Evolutionary conservation across 2,797 vertebrate genomes (phyloP).

Genomic region (Sebastes vulpes): DNA sequence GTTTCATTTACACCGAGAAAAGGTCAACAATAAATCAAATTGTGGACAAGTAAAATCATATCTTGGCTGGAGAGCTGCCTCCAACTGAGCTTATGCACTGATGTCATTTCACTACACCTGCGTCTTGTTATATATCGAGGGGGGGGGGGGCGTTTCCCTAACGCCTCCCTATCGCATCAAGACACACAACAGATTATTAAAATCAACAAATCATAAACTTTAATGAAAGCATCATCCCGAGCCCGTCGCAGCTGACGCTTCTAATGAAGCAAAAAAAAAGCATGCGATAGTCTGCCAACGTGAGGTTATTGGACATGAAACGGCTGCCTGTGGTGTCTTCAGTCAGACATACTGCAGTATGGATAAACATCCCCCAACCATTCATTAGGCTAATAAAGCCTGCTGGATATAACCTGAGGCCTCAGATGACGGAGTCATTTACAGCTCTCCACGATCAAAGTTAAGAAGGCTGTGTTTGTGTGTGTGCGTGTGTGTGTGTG

Average conservation of each 20-base stretch:
- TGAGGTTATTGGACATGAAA: slow-evolving; percentile 50
- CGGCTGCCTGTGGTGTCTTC: slow-evolving; percentile 43
- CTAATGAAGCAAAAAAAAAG: slow-evolving; percentile 59
- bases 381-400: slow-evolving; percentile 74
- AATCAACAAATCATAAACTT: slow-evolving; percentile 77
- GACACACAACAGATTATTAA: slow-evolving; percentile 70
- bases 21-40: slow-evolving; percentile 35
- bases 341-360: slow-evolving; percentile 32
- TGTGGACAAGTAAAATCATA: slow-evolving; percentile 23
- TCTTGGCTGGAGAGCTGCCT: slow-evolving; percentile 26
- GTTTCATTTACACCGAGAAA: slow-evolving; percentile 16
- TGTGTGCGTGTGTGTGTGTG: neutral
- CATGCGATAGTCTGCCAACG: slow-evolving; percentile 29
- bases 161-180: slow-evolving; percentile 36
- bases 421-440: slow-evolving; percentile 47
- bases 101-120: slow-evolving; percentile 72
- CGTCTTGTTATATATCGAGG: slow-evolving; percentile 49
- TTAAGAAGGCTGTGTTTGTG: slow-evolving; percentile 6
- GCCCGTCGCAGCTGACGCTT: slow-evolving; percentile 58
- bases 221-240: slow-evolving; percentile 46
- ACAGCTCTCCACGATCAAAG: slow-evolving; percentile 70
- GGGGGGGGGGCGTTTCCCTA: slow-evolving; percentile 24
- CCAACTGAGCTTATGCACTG: slow-evolving; percentile 40
- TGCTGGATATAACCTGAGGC: slow-evolving; percentile 61
- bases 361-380: slow-evolving; percentile 64